Evolutionary conservation across 2,113 vertebrate species (phyloP), one percentile per base, ranked within the genome.

Genomic region (Mesembrinibis cayennensis): DNA sequence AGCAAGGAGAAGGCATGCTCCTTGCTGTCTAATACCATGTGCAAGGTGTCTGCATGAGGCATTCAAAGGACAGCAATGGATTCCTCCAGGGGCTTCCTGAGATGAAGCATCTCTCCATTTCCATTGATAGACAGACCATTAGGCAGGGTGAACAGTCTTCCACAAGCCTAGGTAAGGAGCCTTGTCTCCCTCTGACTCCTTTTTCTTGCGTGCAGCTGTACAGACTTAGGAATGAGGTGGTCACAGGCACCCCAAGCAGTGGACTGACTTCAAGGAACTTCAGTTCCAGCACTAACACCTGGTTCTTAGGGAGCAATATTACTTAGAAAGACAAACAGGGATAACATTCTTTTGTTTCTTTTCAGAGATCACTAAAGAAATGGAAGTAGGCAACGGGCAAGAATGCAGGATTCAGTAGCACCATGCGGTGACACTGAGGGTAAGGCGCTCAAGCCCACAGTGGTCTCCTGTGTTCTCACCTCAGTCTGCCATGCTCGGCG

Each of bases 361-460:
- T 29, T 23, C 52, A 89, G 13, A 47, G 36, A 40, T 44, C n/a
- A 34, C 52, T 67, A 26, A 32, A 82, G 78, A 67, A 59, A 36
- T 40, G 0, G 5, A 34, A 78, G n/a, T 2, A 49, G 52, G 32
- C 53, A 73, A 53, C 23, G 1, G 0, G 23, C 32, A 50, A 50
- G 52, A 47, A 25, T 0, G 2, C 11, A 38, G 32, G 42, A 73
- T 62, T 66, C 76, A 56, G 63, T 12, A 55, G 63, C 56, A 53
- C 17, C 30, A 42, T 0, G 3, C 2, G 6, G 44, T 30, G 45
- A 61, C 36, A 6, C 9, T 5, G 2, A 49, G 14, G 40, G n/a
- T n/a, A 49, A 53, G 30, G n/a, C 0, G 2, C 45, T 70, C 18
- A 52, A 74, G 38, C 34, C 36, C 52, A 32, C 52, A 45, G 26